Evolutionary conservation across 1,140 invertebrate genomes (phyloP).

Genomic region (Orchesella cincta): DNA sequence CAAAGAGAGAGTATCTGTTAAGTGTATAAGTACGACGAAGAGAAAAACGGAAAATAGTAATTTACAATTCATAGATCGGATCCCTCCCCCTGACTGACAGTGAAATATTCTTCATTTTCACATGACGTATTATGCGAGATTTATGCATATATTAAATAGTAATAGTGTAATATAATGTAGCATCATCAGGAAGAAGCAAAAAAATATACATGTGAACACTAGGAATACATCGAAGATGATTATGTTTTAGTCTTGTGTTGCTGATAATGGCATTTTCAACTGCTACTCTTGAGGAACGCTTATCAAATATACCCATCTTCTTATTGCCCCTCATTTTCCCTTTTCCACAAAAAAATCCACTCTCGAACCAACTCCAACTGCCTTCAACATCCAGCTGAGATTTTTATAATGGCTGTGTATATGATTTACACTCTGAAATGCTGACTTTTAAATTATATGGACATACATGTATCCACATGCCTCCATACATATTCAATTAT

Average conservation of each 20-base stretch:
- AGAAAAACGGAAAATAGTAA: constrained; percentile 15
- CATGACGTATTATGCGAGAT: constrained; percentile 13
- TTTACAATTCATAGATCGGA: constrained; percentile 17
- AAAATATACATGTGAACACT: neutral
- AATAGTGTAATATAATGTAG: constrained; percentile 6
- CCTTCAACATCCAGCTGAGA: neutral
- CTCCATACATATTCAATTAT: neutral
- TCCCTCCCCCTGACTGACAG: constrained; percentile 11
- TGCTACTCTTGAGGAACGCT: neutral
- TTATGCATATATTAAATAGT: constrained; percentile 10
- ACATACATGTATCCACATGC: neutral
- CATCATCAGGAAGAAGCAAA: neutral
- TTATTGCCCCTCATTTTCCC: neutral
- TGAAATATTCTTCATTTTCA: constrained; percentile 18
- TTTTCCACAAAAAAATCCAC: neutral
- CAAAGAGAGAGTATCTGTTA: neutral
- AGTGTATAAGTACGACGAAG: neutral
- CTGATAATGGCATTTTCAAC: neutral
- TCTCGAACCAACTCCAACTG: too few relatives aligned
- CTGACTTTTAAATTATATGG: constrained; percentile 8
- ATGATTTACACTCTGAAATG: constrained; percentile 10
- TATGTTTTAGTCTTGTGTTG: neutral
- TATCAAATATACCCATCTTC: neutral
- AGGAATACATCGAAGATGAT: neutral
- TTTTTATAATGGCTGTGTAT: neutral